These are phyloP conservation scores for Clarias pachynema DNA, from an alignment of 2,797 vertebrate species.

Conservation along the genomic window DNA sequence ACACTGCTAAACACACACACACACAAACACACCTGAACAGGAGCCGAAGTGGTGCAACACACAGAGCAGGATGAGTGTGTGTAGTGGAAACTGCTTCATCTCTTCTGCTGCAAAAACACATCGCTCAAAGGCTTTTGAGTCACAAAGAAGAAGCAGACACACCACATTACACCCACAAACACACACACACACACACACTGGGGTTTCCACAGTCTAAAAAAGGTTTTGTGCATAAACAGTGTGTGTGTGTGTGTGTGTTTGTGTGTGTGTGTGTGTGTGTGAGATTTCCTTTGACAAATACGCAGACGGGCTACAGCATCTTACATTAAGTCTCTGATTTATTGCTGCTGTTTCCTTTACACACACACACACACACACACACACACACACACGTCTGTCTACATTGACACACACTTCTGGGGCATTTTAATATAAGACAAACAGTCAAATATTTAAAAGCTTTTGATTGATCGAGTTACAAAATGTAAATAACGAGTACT, in stretches of 20 bases:
- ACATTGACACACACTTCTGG: no score
- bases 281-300: not conserved
- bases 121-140: not conserved
- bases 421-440: no score
- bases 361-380: no score
- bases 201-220: no score
- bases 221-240: not conserved
- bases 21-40: constrained; percentile 14
- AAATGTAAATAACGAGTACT: no score
- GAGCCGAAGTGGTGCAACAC: not conserved
- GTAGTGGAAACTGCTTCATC: not conserved
- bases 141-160: not conserved
- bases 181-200: not conserved
- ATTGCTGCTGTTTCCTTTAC: no score
- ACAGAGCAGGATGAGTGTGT: not conserved
- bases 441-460: no score
- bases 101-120: not conserved
- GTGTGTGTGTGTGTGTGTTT: no score
- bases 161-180: not conserved
- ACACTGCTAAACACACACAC: not conserved
- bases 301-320: not conserved
- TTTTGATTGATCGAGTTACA: no score
- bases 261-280: no score
- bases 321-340: not conserved
- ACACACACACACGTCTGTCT: no score